These are phyloP conservation scores for Zaprionus inermis DNA, from an alignment of 1,140 invertebrate genomes.

Conservation along the genomic window DNA sequence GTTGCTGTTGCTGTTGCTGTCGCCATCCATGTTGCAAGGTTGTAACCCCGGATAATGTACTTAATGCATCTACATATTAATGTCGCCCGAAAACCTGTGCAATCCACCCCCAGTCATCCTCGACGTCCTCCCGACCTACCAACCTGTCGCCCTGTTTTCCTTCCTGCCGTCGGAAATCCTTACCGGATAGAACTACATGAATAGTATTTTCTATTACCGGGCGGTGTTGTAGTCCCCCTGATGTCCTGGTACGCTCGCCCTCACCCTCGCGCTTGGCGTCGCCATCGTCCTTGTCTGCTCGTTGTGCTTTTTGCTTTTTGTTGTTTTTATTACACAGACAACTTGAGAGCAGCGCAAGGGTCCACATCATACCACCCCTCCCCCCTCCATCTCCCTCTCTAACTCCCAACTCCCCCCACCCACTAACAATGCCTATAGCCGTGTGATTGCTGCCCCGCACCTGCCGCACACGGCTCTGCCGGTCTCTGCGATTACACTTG, in stretches of 20 bases:
- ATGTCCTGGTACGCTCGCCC: constrained; percentile 39
- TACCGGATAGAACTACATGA: constrained; percentile 45
- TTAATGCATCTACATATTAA: constrained; percentile 84
- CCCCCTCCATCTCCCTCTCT: too few species aligned
- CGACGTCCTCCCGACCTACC: background rate
- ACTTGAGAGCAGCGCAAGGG: constrained; percentile 33
- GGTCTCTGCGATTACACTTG: constrained; percentile 61
- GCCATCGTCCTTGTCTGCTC: constrained; percentile 26
- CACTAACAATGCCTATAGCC: constrained; percentile 27
- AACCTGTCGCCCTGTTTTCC: constrained; percentile 3
- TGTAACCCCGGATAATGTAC: constrained; percentile 84
- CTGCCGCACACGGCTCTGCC: constrained; percentile 1
- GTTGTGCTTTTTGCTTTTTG: constrained; percentile 52
- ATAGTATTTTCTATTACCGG: constrained; percentile 76
- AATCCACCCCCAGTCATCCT: constrained; percentile 10
- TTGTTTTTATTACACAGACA: constrained; percentile 72
- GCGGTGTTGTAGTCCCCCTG: constrained; percentile 53
- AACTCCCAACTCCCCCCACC: too few species aligned
- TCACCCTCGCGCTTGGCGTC: background rate
- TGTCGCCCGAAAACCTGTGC: constrained; percentile 68
- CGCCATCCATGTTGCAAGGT: constrained; percentile 63
- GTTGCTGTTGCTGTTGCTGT: constrained; percentile 31
- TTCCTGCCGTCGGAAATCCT: constrained; percentile 46
- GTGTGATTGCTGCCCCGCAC: constrained; percentile 58
- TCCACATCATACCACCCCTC: constrained; percentile 3